Base-by-base conservation (phyloP, 2,797 vertebrate genomes). In the Benthosema pterotum region DNA sequence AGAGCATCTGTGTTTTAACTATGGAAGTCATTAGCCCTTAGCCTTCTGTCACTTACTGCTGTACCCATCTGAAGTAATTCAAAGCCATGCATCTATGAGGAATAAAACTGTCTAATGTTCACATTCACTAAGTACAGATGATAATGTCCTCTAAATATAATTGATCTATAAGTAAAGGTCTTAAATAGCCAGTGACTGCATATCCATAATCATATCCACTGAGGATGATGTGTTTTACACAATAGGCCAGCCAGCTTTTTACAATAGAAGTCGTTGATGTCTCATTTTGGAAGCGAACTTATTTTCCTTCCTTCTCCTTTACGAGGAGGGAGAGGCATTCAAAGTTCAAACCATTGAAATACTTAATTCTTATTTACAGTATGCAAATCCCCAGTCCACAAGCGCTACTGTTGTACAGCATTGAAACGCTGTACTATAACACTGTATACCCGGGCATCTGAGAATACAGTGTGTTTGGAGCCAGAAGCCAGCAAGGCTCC, bases 371-470 rank as follows among this genome's bases (percentile, higher is more conserved):
- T 42, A 46, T 81, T 79, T 43, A 77, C 60, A 51, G 52, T 72
- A 83, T 85, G 83, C 69, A 81, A 83, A 80, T 83, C 78, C 77
- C 61, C 12, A 38, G 3, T 38, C 13, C 38, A 82, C 78, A 83
- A 76, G 74, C 57, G 66, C 60, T 9, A 16, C 74, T 75, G 74
- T 71, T 74, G 72, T 76, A 71, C 43, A 70, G 73, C 63, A 75
- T 72, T 77, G 75, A 74, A n/a, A 28, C 66, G 64, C 67, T 63
- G 75, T 77, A 66, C 78, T 14, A 2, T 5, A 28, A 66, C 67
- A 17, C 47, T 5, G 14, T 49, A 13, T 8, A 14, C 16, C 9
- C 6, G 5, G 15, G n/a, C 46, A n/a, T 1, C 56, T 72, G 69
- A 47, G 78, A 51, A 74, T 67, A 62, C 45, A 17, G 47, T 52